A percentile compares a stretch with the other conserved stretches of the same genome.
Conservation (phyloP, 1,140 invertebrate genomes). For the Sesamia nonagrioides region DNA sequence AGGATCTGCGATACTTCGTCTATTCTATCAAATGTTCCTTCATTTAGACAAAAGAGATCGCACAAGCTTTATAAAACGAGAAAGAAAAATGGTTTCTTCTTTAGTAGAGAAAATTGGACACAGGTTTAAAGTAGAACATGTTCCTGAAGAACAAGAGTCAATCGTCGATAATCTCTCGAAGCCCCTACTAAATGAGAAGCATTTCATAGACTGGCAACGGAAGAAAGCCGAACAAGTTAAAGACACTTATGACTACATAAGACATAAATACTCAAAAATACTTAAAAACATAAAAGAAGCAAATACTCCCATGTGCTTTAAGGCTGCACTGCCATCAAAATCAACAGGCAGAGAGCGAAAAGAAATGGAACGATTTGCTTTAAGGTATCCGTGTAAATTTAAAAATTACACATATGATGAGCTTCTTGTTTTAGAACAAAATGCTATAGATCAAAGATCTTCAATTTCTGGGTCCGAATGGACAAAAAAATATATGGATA, state of each 20-base stretch:
- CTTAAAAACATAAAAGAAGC: slow-evolving; percentile 68
- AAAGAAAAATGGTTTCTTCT: slow-evolving; percentile 81
- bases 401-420: slow-evolving; percentile 78
- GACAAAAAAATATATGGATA: slow-evolving; percentile 74
- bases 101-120: slow-evolving; percentile 77
- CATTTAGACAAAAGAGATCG: slow-evolving; percentile 88
- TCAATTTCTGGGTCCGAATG: slow-evolving; percentile 72
- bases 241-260: slow-evolving; percentile 75
- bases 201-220: slow-evolving; percentile 88
- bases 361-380: slow-evolving; percentile 78
- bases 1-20: slow-evolving; percentile 82
- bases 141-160: slow-evolving; percentile 63
- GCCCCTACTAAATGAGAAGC: slow-evolving; percentile 80
- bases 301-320: slow-evolving; percentile 57
- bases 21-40: slow-evolving; percentile 89
- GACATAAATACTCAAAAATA: slow-evolving; percentile 77
- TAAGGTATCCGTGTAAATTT: slow-evolving; percentile 75
- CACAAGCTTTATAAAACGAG: slow-evolving; percentile 86
- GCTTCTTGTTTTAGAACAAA: slow-evolving; percentile 73
- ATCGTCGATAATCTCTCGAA: slow-evolving; percentile 77
- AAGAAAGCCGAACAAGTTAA: slow-evolving; percentile 82
- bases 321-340: slow-evolving; percentile 50
- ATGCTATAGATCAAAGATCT: slow-evolving; percentile 68
- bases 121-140: slow-evolving; percentile 75
- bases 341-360: slow-evolving; percentile 66